Percentiles rank a stretch among this genome's conserved stretches.
Evolutionary conservation across 2,113 vertebrate species (phyloP).

Genomic region (Daboia siamensis): DNA sequence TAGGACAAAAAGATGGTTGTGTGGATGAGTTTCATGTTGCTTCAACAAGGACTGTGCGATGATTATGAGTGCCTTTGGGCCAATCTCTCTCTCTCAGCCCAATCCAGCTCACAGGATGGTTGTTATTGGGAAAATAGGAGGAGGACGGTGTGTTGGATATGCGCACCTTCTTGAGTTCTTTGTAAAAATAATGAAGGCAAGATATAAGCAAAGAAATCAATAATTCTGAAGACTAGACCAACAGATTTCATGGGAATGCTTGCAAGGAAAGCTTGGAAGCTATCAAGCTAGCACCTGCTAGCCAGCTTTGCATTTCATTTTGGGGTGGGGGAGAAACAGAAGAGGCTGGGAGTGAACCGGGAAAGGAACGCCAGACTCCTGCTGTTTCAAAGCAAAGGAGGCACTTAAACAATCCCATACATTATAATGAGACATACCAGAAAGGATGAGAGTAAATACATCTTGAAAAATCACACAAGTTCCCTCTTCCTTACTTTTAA

Average conservation of each 20-base stretch:
- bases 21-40: not conserved
- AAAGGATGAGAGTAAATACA: slow-evolving; percentile 65
- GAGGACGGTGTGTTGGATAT: too few species aligned
- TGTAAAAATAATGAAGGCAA: too few species aligned
- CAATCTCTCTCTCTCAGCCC: too few species aligned
- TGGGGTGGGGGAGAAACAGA: not conserved
- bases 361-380: slow-evolving; percentile 42
- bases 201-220: not conserved
- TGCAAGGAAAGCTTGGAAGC: not conserved
- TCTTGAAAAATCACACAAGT: slow-evolving; percentile 59
- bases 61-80: not conserved
- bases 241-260: not conserved
- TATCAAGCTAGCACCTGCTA: not conserved
- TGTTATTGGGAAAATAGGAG: too few species aligned
- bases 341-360: not conserved
- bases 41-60: not conserved
- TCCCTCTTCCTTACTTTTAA: slow-evolving; percentile 48
- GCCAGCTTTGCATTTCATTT: slow-evolving; percentile 19
- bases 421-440: slow-evolving; percentile 58
- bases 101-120: too few species aligned
- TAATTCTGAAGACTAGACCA: not conserved
- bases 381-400: slow-evolving; percentile 59
- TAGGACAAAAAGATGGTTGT: not conserved
- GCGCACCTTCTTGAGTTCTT: too few species aligned
- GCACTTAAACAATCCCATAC: slow-evolving; percentile 58